Evolutionary conservation across 53 echinoderm and acorn worm species (phyloP).

Genomic region (Hippasteria phrygiana): DNA sequence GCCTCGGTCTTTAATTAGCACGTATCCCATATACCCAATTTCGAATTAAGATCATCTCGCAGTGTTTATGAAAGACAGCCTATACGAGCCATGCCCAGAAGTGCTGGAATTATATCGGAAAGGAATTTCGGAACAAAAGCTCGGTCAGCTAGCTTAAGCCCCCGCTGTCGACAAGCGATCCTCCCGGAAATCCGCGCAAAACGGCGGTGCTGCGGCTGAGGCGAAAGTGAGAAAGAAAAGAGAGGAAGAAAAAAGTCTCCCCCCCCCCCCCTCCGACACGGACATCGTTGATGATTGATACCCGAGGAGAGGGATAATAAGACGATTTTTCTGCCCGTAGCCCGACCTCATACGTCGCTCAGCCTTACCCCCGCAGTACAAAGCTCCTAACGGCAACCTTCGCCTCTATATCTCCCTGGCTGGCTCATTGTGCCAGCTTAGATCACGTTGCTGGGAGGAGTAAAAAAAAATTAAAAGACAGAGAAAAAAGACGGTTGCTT

Average conservation of each 20-base stretch:
- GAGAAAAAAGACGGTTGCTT: conserved; percentile 27
- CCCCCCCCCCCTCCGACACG: conserved; percentile 28
- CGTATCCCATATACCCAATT: conserved; percentile 18
- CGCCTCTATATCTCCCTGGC: neutral
- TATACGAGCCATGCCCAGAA: conserved; percentile 38
- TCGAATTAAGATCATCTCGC: conserved; percentile 55
- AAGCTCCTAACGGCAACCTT: neutral
- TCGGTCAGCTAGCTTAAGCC: conserved; percentile 43
- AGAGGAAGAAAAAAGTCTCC: neutral
- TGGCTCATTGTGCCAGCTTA: conserved; percentile 55
- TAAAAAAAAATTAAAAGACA: neutral
- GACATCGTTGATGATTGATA: conserved; percentile 61
- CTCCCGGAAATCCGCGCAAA: conserved; percentile 54
- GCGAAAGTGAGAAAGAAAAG: neutral
- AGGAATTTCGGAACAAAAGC: conserved; percentile 48
- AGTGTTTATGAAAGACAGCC: conserved; percentile 57
- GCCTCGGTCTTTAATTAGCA: conserved; percentile 53
- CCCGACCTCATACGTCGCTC: conserved; percentile 57
- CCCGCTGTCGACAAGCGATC: conserved; percentile 51
- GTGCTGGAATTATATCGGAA: conserved; percentile 39
- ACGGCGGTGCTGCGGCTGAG: conserved; percentile 26
- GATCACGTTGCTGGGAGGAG: conserved; percentile 61
- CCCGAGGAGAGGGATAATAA: conserved; percentile 57
- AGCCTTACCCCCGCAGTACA: conserved; percentile 39
- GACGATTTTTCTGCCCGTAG: conserved; percentile 62